These are phyloP conservation scores for Ardeotis arabs DNA, from an alignment of 2,113 vertebrate genomes.

Conservation along the genomic window DNA sequence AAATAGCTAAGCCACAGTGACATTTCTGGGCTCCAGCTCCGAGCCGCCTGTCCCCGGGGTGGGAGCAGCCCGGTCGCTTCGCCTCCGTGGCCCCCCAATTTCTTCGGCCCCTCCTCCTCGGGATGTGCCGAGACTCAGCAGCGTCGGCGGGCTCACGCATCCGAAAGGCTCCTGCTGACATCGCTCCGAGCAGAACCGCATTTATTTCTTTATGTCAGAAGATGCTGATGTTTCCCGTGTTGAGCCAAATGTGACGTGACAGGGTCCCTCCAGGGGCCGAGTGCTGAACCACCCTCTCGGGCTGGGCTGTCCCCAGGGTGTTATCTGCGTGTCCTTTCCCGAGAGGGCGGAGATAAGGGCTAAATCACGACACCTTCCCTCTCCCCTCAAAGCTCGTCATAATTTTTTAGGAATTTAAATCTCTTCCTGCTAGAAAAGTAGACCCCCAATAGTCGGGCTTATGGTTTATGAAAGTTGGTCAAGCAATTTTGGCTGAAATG, in stretches of 20 bases:
- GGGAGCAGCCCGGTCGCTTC: neutral
- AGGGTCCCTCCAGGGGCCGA: neutral
- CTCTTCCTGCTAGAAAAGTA: neutral
- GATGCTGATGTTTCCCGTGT: neutral
- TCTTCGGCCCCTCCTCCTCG: neutral
- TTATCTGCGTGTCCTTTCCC: neutral
- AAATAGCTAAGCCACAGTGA: neutral
- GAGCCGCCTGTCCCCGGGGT: neutral
- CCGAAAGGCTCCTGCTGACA: neutral
- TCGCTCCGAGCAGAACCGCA: neutral
- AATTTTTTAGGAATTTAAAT: neutral
- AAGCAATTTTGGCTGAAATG: neutral
- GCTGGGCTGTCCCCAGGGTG: neutral
- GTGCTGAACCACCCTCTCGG: neutral
- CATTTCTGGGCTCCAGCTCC: neutral
- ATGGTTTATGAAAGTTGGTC: neutral
- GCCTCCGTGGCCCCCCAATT: rapidly evolving
- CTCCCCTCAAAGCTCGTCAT: neutral
- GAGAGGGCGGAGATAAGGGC: neutral
- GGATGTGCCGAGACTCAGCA: neutral
- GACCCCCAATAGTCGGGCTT: neutral
- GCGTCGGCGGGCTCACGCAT: neutral
- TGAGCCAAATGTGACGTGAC: neutral
- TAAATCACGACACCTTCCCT: neutral
- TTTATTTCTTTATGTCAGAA: constrained; percentile 24